These are phyloP conservation scores for Poeciliopsis turrubarensis DNA, from an alignment of 2,113 vertebrate species.

Conservation along the genomic window DNA sequence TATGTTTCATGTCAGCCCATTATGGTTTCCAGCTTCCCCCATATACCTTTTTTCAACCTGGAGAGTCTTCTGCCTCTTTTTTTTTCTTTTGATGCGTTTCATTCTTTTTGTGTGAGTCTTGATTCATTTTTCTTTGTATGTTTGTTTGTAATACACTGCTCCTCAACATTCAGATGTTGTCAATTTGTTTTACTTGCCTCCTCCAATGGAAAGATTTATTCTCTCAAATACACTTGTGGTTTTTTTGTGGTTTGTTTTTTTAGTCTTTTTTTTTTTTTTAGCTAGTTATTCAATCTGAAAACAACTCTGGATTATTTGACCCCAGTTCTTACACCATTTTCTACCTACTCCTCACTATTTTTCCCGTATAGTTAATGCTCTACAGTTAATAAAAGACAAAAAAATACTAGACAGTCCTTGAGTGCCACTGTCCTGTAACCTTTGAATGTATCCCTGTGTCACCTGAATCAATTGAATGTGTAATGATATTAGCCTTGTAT, in stretches of 20 bases:
- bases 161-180: neutral
- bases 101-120: conserved; percentile 3
- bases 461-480: too few relatives aligned
- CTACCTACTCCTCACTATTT: neutral
- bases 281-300: neutral
- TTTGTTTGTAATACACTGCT: conserved; percentile 1
- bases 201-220: neutral
- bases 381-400: too few relatives aligned
- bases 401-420: too few relatives aligned
- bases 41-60: conserved; percentile 44
- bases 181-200: neutral
- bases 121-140: conserved; percentile 21
- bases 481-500: too few relatives aligned
- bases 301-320: neutral
- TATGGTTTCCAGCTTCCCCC: conserved; percentile 62
- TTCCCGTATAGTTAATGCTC: too few relatives aligned
- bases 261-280: too few relatives aligned
- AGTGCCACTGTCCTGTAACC: too few relatives aligned
- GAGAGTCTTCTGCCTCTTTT: conserved; percentile 36
- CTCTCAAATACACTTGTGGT: neutral
- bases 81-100: conserved; percentile 17
- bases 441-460: too few relatives aligned
- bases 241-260: too few relatives aligned
- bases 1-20: conserved; percentile 76
- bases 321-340: neutral